Percentiles rank a stretch among this genome's conserved stretches.
Conservation (phyloP, 2,888 invertebrate genomes). For the Scelioninae gen. 2 region DNA sequence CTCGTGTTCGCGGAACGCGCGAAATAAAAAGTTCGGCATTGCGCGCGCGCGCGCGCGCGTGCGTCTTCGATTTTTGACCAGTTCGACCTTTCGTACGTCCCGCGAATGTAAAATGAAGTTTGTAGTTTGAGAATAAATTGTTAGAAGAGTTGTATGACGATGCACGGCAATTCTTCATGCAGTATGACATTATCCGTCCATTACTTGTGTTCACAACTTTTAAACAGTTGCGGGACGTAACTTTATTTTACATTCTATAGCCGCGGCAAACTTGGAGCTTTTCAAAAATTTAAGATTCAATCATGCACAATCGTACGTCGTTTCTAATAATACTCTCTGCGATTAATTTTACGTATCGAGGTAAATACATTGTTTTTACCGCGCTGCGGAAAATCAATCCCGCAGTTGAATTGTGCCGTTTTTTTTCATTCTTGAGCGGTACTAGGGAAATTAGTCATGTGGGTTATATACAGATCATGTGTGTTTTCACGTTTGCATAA, state of each 20-base stretch:
- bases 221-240: constrained; percentile 28
- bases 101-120: constrained; percentile 41
- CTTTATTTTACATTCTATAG: constrained; percentile 46
- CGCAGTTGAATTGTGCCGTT: no score
- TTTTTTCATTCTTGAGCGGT: no score
- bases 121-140: constrained; percentile 35
- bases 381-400: no score
- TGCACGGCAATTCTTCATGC: constrained; percentile 21
- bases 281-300: constrained; percentile 30
- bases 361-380: no score
- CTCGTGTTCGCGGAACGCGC: not conserved
- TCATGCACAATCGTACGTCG: constrained; percentile 10
- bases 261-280: constrained; percentile 13
- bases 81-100: constrained; percentile 34
- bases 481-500: no score
- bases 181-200: constrained; percentile 31
- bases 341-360: no score
- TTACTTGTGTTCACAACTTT: constrained; percentile 29
- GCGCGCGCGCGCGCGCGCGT: no score
- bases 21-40: constrained; percentile 11
- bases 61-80: constrained; percentile 39
- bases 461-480: no score
- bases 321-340: no score
- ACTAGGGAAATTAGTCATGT: no score
- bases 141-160: constrained; percentile 31